These are phyloP conservation scores for Brachionichthys hirsutus DNA, from an alignment of 2,113 vertebrate species.

Conservation along the genomic window DNA sequence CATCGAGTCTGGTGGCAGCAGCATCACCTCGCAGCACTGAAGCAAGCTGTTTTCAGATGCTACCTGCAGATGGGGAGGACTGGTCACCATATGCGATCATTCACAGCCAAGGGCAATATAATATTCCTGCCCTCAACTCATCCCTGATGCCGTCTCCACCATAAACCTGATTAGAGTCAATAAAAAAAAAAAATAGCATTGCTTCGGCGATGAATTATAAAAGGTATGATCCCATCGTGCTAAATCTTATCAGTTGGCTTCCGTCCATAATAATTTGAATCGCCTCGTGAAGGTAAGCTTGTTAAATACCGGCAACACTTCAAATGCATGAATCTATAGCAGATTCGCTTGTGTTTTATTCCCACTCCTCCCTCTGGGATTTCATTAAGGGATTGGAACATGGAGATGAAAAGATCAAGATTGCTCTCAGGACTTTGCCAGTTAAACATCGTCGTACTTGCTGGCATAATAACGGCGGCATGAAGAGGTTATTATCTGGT, in stretches of 20 bases:
- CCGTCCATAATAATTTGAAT: slow-evolving; percentile 1
- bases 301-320: neutral
- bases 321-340: slow-evolving; percentile 13
- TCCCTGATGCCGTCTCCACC: neutral
- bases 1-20: neutral
- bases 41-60: neutral
- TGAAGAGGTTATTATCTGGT: slow-evolving; percentile 36
- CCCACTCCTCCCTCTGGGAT: slow-evolving; percentile 36
- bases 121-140: neutral
- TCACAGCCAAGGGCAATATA: neutral
- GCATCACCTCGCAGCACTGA: neutral
- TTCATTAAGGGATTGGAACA: slow-evolving; percentile 46
- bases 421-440: slow-evolving; percentile 32
- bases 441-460: slow-evolving; percentile 15
- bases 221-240: neutral
- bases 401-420: slow-evolving; percentile 51
- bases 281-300: neutral
- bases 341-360: slow-evolving; percentile 11
- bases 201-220: neutral
- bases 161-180: neutral
- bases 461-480: slow-evolving; percentile 10
- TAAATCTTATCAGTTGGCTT: neutral
- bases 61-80: neutral
- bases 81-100: neutral
- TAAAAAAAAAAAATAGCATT: neutral